Evolutionary conservation across 2,888 invertebrate species (phyloP).

Genomic region (Rhyacophila evoluta): DNA sequence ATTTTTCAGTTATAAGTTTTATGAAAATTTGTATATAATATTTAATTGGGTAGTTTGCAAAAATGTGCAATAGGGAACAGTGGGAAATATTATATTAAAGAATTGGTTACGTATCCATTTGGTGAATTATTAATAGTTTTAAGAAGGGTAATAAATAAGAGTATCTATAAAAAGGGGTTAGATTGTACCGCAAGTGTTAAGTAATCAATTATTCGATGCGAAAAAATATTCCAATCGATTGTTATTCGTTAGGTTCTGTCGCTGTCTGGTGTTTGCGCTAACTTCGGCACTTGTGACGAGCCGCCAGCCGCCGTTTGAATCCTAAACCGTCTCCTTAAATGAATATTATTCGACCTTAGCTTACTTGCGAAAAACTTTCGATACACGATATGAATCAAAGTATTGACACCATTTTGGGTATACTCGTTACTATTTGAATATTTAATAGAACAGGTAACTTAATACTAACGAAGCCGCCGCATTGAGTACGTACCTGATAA

Average conservation of each 20-base stretch:
- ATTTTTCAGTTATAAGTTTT: no score
- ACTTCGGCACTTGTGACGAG: slow-evolving; percentile 4
- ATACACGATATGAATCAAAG: slow-evolving; percentile 11
- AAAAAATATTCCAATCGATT: slow-evolving; percentile 5
- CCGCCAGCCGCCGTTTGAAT: background rate
- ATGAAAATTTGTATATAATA: no score
- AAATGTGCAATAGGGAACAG: no score
- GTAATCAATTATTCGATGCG: slow-evolving; percentile 3
- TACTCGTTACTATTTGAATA: background rate
- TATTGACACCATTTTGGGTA: background rate
- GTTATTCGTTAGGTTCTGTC: background rate
- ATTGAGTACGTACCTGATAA: background rate
- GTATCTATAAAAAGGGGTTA: background rate
- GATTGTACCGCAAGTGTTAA: background rate
- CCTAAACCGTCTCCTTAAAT: slow-evolving; percentile 11
- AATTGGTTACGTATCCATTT: no score
- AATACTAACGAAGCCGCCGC: background rate
- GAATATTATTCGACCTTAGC: slow-evolving; percentile 22
- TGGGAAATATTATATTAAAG: no score
- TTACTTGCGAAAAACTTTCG: slow-evolving; percentile 19
- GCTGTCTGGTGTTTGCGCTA: background rate
- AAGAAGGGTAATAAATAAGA: no score
- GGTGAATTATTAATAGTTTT: no score
- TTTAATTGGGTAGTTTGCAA: no score
- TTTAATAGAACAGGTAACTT: slow-evolving; percentile 1